Percentiles rank a stretch among this genome's conserved stretches.
Evolutionary conservation across 2,113 vertebrate genomes (phyloP).

Genomic region (Pithys albifrons): DNA sequence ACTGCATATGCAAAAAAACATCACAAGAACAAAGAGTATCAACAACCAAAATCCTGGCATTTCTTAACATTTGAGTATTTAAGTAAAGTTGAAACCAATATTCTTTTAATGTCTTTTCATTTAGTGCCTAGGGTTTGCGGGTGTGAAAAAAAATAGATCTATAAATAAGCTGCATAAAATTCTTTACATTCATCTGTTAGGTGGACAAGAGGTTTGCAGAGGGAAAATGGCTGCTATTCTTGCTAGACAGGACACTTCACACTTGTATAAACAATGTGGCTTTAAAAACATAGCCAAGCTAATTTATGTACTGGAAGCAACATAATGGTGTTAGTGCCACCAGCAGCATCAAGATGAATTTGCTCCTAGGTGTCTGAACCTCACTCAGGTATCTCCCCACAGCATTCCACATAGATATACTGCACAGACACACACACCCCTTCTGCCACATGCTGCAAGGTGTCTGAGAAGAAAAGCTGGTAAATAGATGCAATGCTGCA

Average conservation of each 20-base stretch:
- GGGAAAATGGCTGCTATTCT: neutral
- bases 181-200: neutral
- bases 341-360: neutral
- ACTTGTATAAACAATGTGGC: neutral
- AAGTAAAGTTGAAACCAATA: neutral
- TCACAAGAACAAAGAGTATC: neutral
- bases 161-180: neutral
- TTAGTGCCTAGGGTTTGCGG: neutral
- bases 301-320: neutral
- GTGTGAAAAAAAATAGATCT: neutral
- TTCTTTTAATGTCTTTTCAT: neutral
- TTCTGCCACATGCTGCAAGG: neutral
- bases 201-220: neutral
- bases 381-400: neutral
- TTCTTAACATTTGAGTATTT: neutral
- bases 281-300: neutral
- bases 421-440: neutral
- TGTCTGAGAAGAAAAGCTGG: neutral
- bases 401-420: rapidly evolving
- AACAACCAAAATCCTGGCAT: neutral
- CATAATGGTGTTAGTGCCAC: neutral
- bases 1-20: neutral
- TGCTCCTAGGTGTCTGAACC: neutral
- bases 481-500: constrained; percentile 5
- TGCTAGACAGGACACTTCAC: neutral